Evolutionary conservation across 2,888 invertebrate species (phyloP).

Genomic region (Chrysolina americana): DNA sequence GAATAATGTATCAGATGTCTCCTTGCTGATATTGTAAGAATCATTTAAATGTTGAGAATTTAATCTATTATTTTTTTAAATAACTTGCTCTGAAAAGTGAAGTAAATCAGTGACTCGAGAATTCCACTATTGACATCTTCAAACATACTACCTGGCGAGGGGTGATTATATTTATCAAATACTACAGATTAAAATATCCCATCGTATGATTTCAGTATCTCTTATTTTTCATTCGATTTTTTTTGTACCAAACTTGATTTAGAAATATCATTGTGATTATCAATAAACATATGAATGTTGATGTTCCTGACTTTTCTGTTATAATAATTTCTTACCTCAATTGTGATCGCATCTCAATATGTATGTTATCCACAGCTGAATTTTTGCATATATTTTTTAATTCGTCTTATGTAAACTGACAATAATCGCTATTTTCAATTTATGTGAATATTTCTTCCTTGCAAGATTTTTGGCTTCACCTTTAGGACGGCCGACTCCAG

Average conservation of each 20-base stretch:
- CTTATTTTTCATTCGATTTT: conserved; percentile 21
- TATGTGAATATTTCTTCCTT: conserved; percentile 62
- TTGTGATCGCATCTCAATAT: too few species aligned
- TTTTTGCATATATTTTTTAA: conserved; percentile 53
- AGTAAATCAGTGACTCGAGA: too few species aligned
- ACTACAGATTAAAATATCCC: conserved; percentile 21
- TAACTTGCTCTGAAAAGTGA: too few species aligned
- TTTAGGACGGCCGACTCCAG: conserved; percentile 62
- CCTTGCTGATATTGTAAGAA: too few species aligned
- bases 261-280: too few species aligned
- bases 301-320: conserved; percentile 52
- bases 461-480: conserved; percentile 56
- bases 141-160: too few species aligned
- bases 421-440: conserved; percentile 58
- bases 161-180: too few species aligned
- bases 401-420: conserved; percentile 54
- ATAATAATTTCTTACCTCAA: conserved; percentile 60
- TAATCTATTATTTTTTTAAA: too few species aligned
- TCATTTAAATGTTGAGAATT: too few species aligned
- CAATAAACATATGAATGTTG: conserved; percentile 45
- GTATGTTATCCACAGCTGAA: conserved; percentile 54
- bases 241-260: conserved; percentile 23
- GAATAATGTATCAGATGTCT: too few species aligned
- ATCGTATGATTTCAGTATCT: conserved; percentile 13
- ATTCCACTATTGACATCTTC: too few species aligned